A percentile compares a stretch with the other conserved stretches of the same genome.
These are phyloP conservation scores for Subanguina moxae DNA, from an alignment of 1,140 invertebrate species.

Conservation along the genomic window DNA sequence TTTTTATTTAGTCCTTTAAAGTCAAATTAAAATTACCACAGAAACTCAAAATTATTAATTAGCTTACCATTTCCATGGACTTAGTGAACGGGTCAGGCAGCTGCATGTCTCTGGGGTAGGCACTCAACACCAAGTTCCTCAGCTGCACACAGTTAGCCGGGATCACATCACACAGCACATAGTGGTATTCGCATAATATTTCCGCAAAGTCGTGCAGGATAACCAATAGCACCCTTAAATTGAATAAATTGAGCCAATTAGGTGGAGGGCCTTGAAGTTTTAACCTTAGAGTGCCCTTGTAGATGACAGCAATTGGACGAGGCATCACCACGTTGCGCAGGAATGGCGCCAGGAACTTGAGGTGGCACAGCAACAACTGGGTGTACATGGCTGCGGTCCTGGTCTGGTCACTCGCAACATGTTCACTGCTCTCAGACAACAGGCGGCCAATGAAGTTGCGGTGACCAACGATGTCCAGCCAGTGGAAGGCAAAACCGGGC, in stretches of 20 bases:
- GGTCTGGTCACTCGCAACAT: conserved; percentile 15
- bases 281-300: conserved; percentile 92
- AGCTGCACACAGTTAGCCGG: conserved; percentile 98
- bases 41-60: too few species aligned
- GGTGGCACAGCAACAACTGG: conserved; percentile 86
- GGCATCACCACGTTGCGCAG: conserved; percentile 89
- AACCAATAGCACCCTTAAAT: conserved; percentile 88
- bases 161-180: conserved; percentile 98
- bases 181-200: conserved; percentile 97
- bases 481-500: conserved; percentile 93
- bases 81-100: conserved; percentile 96
- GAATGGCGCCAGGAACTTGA: conserved; percentile 93
- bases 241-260: too few species aligned
- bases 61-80: conserved; percentile 44
- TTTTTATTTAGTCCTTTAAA: too few species aligned
- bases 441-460: conserved; percentile 89
- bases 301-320: conserved; percentile 83
- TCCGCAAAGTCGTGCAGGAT: conserved; percentile 97
- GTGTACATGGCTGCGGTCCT: conserved; percentile 67
- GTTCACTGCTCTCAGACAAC: conserved; percentile 68
- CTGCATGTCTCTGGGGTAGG: conserved; percentile 93
- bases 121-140: conserved; percentile 92
- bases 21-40: too few species aligned
- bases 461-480: conserved; percentile 91
- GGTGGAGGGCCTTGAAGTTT: too few species aligned